Conservation (phyloP, 2,797 vertebrate genomes). For the Buceros bicornis region DNA sequence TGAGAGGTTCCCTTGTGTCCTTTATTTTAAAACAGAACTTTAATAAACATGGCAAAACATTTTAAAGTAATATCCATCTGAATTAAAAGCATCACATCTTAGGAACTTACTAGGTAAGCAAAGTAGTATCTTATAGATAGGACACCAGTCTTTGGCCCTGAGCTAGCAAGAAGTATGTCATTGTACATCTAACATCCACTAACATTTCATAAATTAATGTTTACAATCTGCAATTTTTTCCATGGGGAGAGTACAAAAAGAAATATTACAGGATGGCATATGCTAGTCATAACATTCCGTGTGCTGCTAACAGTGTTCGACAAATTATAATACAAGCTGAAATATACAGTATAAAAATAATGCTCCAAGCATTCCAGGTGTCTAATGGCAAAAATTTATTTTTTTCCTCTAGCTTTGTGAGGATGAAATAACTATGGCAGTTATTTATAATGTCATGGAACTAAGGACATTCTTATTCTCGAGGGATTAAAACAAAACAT, state of each 20-base stretch:
- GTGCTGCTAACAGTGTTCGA: neutral
- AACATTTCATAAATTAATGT: neutral
- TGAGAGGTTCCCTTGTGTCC: neutral
- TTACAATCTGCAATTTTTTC: neutral
- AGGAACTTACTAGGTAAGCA: neutral
- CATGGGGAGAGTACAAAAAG: neutral
- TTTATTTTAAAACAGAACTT: neutral
- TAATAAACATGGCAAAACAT: neutral
- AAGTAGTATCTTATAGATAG: neutral
- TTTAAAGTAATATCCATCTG: neutral
- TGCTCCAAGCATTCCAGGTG: neutral
- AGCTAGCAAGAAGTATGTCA: constrained; percentile 18
- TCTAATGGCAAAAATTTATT: neutral
- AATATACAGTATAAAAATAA: neutral
- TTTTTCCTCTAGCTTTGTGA: neutral
- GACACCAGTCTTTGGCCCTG: neutral
- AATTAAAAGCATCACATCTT: neutral
- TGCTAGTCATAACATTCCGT: neutral
- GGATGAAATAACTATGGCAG: neutral
- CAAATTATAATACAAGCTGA: neutral
- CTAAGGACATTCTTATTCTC: neutral
- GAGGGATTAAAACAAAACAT: neutral
- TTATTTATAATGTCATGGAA: neutral
- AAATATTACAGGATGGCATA: neutral
- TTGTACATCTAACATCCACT: neutral